A percentile compares a stretch with the other conserved stretches of the same genome.
phyloP scores from a whole-genome alignment of 2,888 invertebrate genomes.

The Hermodice carunculata region DNA sequence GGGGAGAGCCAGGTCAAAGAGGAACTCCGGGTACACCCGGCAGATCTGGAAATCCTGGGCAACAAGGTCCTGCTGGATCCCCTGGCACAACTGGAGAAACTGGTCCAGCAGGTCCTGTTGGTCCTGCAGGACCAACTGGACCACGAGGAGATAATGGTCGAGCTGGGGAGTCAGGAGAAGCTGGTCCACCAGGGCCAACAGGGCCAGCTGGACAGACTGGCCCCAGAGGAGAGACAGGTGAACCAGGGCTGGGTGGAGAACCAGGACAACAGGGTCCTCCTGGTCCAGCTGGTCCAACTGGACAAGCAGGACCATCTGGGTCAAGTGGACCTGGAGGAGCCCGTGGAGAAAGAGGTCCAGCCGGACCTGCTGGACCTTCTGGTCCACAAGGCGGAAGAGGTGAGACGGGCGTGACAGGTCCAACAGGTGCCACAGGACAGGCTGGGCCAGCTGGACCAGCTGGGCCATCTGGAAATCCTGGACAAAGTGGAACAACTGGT shows the following conservation, averaged over 20 bases:
- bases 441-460: constrained; percentile 41
- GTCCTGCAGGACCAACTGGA: constrained; percentile 6
- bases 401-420: no score
- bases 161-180: neutral
- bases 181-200: constrained; percentile 6
- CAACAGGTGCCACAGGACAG: constrained; percentile 36
- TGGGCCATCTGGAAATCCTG: constrained; percentile 14
- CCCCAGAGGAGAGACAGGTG: constrained; percentile 23
- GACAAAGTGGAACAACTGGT: no score
- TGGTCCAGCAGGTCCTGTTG: neutral
- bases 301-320: constrained; percentile 9
- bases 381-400: constrained; percentile 26
- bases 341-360: constrained; percentile 67
- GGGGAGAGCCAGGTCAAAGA: neutral
- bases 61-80: constrained; percentile 8
- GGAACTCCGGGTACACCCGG: neutral
- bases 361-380: constrained; percentile 40
- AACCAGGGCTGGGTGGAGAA: constrained; percentile 32
- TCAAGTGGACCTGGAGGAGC: constrained; percentile 31
- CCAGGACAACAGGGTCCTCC: constrained; percentile 33
- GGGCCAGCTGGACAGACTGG: constrained; percentile 32
- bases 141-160: constrained; percentile 16
- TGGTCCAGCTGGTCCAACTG: constrained; percentile 7
- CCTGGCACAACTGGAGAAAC: neutral
- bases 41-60: constrained; percentile 5